A percentile compares a stretch with the other conserved stretches of the same genome.
Evolutionary conservation across 2,113 vertebrate species (phyloP).

Genomic region (Bufo gargarizans): DNA sequence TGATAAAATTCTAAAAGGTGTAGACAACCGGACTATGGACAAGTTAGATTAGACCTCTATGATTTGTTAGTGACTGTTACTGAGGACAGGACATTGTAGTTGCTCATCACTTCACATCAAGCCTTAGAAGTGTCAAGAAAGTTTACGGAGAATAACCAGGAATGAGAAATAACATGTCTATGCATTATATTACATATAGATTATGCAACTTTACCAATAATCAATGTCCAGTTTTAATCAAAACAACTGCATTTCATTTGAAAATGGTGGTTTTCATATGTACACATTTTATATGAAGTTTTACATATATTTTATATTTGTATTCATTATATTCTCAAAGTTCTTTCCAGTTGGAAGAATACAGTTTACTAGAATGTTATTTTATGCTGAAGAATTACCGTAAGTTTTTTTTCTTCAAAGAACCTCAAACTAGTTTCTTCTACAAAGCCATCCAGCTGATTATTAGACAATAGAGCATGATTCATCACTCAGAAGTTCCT

Average conservation of each 20-base stretch:
- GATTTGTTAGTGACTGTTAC: background rate
- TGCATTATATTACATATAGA: background rate
- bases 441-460: too few relatives aligned
- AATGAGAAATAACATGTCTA: background rate
- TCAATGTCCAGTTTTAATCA: background rate
- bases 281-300: background rate
- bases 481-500: background rate
- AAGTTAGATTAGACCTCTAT: conserved; percentile 66
- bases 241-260: background rate
- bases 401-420: too few relatives aligned
- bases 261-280: background rate
- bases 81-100: background rate
- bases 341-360: background rate
- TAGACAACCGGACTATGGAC: conserved; percentile 60
- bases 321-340: background rate
- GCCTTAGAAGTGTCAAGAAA: background rate
- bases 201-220: background rate
- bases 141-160: background rate
- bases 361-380: background rate
- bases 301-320: conserved; percentile 9
- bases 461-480: background rate
- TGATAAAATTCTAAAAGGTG: conserved; percentile 59
- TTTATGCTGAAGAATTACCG: background rate
- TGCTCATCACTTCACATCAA: background rate
- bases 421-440: too few relatives aligned